phyloP scores from a whole-genome alignment of 2,797 vertebrate species.

The Varecia variegata region DNA sequence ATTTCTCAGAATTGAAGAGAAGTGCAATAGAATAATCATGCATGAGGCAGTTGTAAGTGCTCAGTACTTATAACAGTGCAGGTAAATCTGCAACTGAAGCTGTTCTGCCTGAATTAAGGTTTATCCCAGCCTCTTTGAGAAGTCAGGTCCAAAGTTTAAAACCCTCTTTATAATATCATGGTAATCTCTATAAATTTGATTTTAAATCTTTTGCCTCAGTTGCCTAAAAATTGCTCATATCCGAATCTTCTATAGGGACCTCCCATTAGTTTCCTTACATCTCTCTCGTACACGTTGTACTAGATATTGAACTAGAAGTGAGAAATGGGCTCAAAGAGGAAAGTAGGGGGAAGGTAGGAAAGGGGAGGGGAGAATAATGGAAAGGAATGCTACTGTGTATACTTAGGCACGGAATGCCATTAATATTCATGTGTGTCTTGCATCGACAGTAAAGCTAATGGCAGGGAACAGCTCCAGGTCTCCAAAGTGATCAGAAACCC shows the following conservation, averaged over 20 bases:
- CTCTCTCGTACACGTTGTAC: neutral
- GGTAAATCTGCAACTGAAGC: neutral
- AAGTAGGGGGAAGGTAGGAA: neutral
- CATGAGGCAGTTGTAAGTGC: neutral
- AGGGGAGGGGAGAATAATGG: neutral
- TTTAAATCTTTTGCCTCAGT: neutral
- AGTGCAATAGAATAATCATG: neutral
- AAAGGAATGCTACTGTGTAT: neutral
- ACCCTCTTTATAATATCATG: neutral
- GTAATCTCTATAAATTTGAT: neutral
- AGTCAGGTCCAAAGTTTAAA: neutral
- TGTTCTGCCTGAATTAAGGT: neutral
- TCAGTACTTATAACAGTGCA: neutral
- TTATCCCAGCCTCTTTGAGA: neutral
- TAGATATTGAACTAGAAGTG: neutral
- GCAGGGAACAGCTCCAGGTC: neutral
- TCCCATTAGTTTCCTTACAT: neutral
- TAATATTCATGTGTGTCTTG: neutral
- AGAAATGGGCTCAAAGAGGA: neutral
- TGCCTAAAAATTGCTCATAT: neutral
- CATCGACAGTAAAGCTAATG: neutral
- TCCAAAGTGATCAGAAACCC: neutral
- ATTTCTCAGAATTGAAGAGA: constrained; percentile 7
- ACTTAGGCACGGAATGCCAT: neutral
- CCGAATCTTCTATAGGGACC: neutral